Percentiles rank a stretch among this genome's conserved stretches.
Evolutionary conservation across 2,888 invertebrate species (phyloP).

Genomic region (Lissonota sp.): DNA sequence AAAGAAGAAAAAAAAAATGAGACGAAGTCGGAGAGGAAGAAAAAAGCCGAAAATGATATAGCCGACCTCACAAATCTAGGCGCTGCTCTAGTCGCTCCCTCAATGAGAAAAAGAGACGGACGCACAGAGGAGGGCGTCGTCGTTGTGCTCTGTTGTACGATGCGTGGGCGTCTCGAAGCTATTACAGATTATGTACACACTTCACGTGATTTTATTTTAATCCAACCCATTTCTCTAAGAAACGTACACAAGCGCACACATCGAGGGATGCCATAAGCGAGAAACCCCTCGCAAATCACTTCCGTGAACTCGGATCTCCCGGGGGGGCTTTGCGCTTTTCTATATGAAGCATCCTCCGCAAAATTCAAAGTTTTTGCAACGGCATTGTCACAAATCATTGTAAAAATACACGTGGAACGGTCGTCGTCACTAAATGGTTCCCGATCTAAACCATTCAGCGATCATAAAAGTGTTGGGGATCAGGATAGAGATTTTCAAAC

Average conservation of each 20-base stretch:
- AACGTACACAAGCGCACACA: constrained; percentile 12
- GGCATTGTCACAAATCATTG: too few relatives aligned
- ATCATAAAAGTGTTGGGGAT: too few relatives aligned
- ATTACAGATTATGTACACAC: constrained; percentile 65
- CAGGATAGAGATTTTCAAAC: too few relatives aligned
- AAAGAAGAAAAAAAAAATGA: not conserved
- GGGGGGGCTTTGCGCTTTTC: not conserved
- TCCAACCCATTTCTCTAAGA: constrained; percentile 73
- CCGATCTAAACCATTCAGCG: too few relatives aligned
- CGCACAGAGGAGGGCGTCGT: constrained; percentile 2
- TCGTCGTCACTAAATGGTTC: too few relatives aligned
- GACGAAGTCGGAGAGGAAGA: not conserved
- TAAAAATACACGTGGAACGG: too few relatives aligned
- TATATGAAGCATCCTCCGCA: too few relatives aligned
- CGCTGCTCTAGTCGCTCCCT: constrained; percentile 35
- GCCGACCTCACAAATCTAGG: constrained; percentile 42
- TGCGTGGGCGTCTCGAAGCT: constrained; percentile 70
- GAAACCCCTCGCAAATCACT: constrained; percentile 64
- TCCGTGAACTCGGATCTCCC: constrained; percentile 64
- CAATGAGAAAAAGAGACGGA: not conserved
- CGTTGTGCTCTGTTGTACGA: constrained; percentile 7
- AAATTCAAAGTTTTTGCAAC: too few relatives aligned
- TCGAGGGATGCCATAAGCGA: not conserved
- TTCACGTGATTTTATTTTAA: constrained; percentile 74
- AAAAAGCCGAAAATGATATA: constrained; percentile 6